phyloP scores from a whole-genome alignment of 2,888 invertebrate species.

The Apodemia mormo region DNA sequence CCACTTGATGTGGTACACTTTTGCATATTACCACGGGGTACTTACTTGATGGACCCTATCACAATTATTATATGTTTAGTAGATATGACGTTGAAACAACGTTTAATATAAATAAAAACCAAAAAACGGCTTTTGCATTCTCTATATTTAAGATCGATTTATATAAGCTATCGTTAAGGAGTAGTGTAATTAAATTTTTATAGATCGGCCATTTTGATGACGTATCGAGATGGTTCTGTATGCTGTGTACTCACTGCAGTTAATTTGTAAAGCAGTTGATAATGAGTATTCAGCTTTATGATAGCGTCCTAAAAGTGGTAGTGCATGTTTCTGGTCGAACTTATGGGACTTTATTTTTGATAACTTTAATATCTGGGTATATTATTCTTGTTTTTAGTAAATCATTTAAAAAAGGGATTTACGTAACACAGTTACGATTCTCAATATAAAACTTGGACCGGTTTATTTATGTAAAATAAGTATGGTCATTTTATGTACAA shows the following conservation, averaged over 20 bases:
- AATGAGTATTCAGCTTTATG: background rate
- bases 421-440: too few species aligned
- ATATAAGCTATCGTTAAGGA: conserved; percentile 66
- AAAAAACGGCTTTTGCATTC: conserved; percentile 75
- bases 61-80: conserved; percentile 44
- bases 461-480: too few species aligned
- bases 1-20: too few species aligned
- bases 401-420: too few species aligned
- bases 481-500: too few species aligned
- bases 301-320: conserved; percentile 1
- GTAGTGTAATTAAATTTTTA: conserved; percentile 52
- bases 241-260: background rate
- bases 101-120: conserved; percentile 54
- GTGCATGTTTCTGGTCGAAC: background rate
- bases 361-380: background rate
- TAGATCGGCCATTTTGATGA: conserved; percentile 40
- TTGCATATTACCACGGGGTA: background rate
- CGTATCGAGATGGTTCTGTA: conserved; percentile 17
- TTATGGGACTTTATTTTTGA: background rate
- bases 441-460: too few species aligned
- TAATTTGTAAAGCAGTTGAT: background rate
- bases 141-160: conserved; percentile 67
- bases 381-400: too few species aligned
- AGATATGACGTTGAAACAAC: conserved; percentile 55
- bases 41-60: background rate